Percentiles rank a stretch among this genome's conserved stretches.
Conservation (phyloP, 2,888 invertebrate species). For the Agrilus biguttatus region DNA sequence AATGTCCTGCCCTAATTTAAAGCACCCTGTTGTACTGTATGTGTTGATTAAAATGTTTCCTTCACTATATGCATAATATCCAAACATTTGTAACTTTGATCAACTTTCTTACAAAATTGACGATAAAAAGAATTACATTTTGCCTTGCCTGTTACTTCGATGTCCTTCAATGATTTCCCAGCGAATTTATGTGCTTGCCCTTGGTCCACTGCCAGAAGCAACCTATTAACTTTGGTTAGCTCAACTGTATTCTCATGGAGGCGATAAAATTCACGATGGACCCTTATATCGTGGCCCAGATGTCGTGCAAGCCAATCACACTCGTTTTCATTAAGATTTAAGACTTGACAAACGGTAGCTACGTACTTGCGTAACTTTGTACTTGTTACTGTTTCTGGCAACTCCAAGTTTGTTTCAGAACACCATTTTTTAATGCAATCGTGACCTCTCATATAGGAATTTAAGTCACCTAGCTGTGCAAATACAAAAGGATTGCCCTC, state of each 20-base stretch:
- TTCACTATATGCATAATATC: no score
- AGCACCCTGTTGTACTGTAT: no score
- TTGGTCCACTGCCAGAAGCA: constrained; percentile 13
- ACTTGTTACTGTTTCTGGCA: constrained; percentile 10
- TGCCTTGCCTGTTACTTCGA: constrained; percentile 6
- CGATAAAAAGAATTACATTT: no score
- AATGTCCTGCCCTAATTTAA: no score
- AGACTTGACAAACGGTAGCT: constrained; percentile 16
- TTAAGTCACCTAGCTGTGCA: constrained; percentile 1
- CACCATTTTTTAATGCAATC: constrained; percentile 4
- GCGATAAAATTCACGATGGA: constrained; percentile 16
- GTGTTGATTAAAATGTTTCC: no score
- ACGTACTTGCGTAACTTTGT: constrained; percentile 15
- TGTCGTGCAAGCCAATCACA: constrained; percentile 15
- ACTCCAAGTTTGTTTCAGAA: constrained; percentile 1
- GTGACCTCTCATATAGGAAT: constrained; percentile 2
- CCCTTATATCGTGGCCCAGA: constrained; percentile 14
- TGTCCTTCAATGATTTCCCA: constrained; percentile 8
- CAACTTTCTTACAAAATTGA: no score
- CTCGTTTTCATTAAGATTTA: constrained; percentile 15
- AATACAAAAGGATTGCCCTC: constrained; percentile 2
- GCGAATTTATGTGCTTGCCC: constrained; percentile 10
- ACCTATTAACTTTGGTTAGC: constrained; percentile 14
- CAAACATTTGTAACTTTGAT: no score
- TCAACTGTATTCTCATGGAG: constrained; percentile 15